A percentile compares a stretch with the other conserved stretches of the same genome.
These are phyloP conservation scores for Ectobius pallidus DNA, from an alignment of 2,888 invertebrate genomes.

Conservation along the genomic window DNA sequence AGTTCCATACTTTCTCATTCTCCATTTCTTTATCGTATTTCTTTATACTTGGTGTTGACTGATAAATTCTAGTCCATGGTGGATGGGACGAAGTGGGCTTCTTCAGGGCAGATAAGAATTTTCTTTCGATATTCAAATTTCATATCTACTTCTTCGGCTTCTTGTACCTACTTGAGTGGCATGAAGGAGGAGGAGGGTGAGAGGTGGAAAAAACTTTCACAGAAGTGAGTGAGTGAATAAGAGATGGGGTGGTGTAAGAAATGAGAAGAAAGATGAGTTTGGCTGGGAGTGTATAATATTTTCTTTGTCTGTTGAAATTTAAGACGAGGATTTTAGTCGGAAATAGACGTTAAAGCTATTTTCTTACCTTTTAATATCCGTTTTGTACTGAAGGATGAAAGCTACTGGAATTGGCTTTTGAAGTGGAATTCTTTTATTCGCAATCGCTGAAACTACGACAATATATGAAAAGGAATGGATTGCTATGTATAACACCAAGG, in stretches of 20 bases:
- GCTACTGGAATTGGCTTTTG: conserved; percentile 37
- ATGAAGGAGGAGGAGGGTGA: conserved; percentile 17
- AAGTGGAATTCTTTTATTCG: conserved; percentile 20
- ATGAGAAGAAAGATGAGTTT: background rate
- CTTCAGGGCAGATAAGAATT: conserved; percentile 18
- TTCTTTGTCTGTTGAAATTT: conserved; percentile 34
- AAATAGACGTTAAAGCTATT: conserved; percentile 28
- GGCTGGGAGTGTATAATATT: conserved; percentile 33
- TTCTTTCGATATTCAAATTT: conserved; percentile 42
- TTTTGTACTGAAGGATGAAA: conserved; percentile 9
- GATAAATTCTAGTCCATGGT: conserved; percentile 17
- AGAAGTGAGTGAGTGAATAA: background rate
- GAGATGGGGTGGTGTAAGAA: background rate
- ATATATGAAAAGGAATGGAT: background rate
- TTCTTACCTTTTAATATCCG: conserved; percentile 37
- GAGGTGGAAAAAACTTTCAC: conserved; percentile 25
- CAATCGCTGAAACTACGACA: background rate
- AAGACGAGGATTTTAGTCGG: conserved; percentile 29
- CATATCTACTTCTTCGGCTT: conserved; percentile 36
- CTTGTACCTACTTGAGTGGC: conserved; percentile 37
- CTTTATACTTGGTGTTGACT: conserved; percentile 3
- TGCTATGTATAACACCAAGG: conserved; percentile 8
- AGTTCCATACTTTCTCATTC: background rate
- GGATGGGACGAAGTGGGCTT: conserved; percentile 4
- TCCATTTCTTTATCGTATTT: background rate